Evolutionary conservation across 2,888 invertebrate species (phyloP), one percentile per base, ranked within the genome.

Genomic region (Pseudococcus jackbeardsleyi): DNA sequence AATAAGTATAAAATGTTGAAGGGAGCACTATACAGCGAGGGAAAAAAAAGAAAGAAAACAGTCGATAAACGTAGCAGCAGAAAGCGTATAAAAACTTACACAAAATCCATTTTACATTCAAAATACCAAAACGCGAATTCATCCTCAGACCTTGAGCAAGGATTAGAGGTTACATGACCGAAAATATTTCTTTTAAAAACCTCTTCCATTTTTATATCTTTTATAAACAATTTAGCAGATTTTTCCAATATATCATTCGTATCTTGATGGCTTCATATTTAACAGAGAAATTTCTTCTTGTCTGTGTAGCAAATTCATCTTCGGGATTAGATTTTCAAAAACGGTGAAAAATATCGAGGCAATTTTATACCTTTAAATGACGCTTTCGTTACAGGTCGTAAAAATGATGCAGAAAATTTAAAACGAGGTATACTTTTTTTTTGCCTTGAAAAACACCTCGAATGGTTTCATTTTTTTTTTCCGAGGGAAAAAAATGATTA

Each of bases 51-150:
- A 82, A 79, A 79, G 22, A 42, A 79, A 82, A 9, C 79, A 82
- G 46, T 82, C 46, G 79, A 82, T 82, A 82, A 82, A 82, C 79
- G 79, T 33, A 82, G 77, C 39, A n/a, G 33, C 19, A 82, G 46
- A 46, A 82, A 82, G 42, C 79, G 79, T 82, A 82, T 82, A 19
- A 82, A 82, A 82, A 82, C 46, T 82, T 82, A 82, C 64, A 64
- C 19, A 8, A 42, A 82, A 82, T 82, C 79, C 79, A 46, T 82
- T 82, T 82, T 82, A 82, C 46, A 82, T 82, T 82, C 79, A 82
- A 82, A 82, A 82, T 82, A 82, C 46, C 79, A 33, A 72, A 72
- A 72, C 72, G 72, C 72, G 72, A 33, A 72, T 72, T 72, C 72
- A 72, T 72, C 39, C n/a, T 72, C 33, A 72, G 72, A 72, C 72